Base-by-base conservation (phyloP, 2,888 invertebrate genomes). In the Epinotia nisella region DNA sequence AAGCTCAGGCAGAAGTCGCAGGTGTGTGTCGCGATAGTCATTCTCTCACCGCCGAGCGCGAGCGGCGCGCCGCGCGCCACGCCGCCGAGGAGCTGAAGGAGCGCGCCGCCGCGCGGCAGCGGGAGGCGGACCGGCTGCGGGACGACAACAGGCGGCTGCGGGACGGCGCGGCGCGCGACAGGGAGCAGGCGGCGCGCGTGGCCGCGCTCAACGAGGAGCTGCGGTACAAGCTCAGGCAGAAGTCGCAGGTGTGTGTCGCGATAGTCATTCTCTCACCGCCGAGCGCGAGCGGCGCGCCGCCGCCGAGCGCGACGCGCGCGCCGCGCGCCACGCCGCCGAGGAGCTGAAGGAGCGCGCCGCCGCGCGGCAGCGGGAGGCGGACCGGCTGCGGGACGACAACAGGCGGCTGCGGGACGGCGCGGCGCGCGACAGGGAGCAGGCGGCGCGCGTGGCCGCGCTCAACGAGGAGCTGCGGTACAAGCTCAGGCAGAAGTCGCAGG, bases 381-480 rank as follows among this genome's bases (percentile, higher is more conserved):
- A 93, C 77, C 80, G 91, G 0, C 82, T 93, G 78, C 80, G 90
- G 3, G 92, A 93, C 77, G 93, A 97, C 82, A 96, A 97, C 83
- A 95, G 97, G 76, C 94, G 95, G 62, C 90, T 98, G 70, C 93
- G 96, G 51, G 96, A 97, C 76, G 95, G 95, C 2, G 96, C 96
- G 73, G 96, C 96, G 61, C 95, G 97, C 71, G 97, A 98, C 85
- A 93, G 95, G 1, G 96, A 97, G 82, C 96, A 97, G 77, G 97
- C 97, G 81, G 95, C 96, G 75, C 94, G 97, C 1, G 90, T 98
- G 61, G 95, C 95, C 0, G 96, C 97, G 83, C 95, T 97, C 84
- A 98, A 98, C 84, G 98, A 98, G 90, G 97, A 98, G 88, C 94
- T 98, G 2, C 95, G 97, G 81, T 98, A 97, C 95, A 97, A 97